phyloP scores from a whole-genome alignment of 2,888 invertebrate genomes.

The Zele albiditarsus region DNA sequence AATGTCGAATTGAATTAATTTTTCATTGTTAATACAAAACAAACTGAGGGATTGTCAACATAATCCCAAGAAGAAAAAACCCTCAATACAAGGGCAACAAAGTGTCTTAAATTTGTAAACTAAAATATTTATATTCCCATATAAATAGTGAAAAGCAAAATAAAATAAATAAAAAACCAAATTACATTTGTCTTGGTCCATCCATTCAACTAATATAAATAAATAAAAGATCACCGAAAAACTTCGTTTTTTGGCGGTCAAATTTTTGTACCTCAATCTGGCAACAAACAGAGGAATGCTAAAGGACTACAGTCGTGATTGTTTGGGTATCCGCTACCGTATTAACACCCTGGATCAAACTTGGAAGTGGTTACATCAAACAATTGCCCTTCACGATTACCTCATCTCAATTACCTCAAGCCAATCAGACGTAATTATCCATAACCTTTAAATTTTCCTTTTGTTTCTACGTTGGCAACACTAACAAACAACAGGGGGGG shows the following conservation, averaged over 20 bases:
- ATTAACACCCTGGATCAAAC: conserved; percentile 92
- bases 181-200: neutral
- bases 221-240: no score
- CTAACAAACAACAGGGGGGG: no score
- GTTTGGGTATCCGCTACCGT: conserved; percentile 92
- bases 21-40: neutral
- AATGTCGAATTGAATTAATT: neutral
- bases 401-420: conserved; percentile 86
- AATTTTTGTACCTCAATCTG: conserved; percentile 61
- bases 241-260: no score
- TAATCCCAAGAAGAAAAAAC: neutral
- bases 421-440: conserved; percentile 76
- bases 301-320: conserved; percentile 83
- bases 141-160: neutral
- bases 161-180: neutral
- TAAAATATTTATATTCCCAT: no score
- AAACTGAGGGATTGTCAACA: neutral
- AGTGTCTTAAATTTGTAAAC: no score
- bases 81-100: no score
- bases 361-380: conserved; percentile 96
- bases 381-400: conserved; percentile 90
- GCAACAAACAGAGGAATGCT: conserved; percentile 74
- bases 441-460: conserved; percentile 12
- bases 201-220: no score
- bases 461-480: conserved; percentile 15